Evolutionary conservation across 2,113 vertebrate genomes (phyloP).

Genomic region (Phainopepla nitens): DNA sequence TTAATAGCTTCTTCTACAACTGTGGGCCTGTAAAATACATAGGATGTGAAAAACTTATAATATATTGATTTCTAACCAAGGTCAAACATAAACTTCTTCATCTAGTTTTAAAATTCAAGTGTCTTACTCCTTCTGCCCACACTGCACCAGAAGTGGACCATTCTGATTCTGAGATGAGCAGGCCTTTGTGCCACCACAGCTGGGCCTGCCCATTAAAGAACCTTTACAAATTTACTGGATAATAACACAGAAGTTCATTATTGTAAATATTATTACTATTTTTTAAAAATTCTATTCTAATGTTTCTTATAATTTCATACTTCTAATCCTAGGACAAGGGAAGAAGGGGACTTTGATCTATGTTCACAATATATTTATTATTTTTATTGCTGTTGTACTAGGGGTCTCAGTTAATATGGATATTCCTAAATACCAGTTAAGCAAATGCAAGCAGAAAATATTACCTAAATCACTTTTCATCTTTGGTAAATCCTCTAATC

Average conservation of each 20-base stretch:
- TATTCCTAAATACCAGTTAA: not conserved
- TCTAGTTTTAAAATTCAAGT: not conserved
- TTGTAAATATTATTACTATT: not conserved
- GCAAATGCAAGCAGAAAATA: not conserved
- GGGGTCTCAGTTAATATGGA: not conserved
- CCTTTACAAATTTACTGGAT: not conserved
- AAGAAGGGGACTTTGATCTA: not conserved
- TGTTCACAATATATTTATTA: not conserved
- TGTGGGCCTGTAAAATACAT: not conserved
- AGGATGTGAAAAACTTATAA: not conserved
- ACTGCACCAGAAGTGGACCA: not conserved
- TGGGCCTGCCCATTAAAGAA: not conserved
- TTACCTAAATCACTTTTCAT: not conserved
- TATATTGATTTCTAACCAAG: not conserved
- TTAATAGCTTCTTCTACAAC: not conserved
- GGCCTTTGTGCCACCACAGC: rapidly evolving
- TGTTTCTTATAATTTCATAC: not conserved
- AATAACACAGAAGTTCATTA: not conserved
- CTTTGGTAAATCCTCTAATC: not conserved
- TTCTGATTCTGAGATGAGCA: not conserved
- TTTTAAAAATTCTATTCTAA: not conserved
- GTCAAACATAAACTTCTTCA: not conserved
- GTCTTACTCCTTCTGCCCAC: not conserved
- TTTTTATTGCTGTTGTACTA: not conserved
- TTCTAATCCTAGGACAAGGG: not conserved